Evolutionary conservation across 2,113 vertebrate species (phyloP), one percentile per base, ranked within the genome.

Genomic region (Petrocephalus microphthalmus): DNA sequence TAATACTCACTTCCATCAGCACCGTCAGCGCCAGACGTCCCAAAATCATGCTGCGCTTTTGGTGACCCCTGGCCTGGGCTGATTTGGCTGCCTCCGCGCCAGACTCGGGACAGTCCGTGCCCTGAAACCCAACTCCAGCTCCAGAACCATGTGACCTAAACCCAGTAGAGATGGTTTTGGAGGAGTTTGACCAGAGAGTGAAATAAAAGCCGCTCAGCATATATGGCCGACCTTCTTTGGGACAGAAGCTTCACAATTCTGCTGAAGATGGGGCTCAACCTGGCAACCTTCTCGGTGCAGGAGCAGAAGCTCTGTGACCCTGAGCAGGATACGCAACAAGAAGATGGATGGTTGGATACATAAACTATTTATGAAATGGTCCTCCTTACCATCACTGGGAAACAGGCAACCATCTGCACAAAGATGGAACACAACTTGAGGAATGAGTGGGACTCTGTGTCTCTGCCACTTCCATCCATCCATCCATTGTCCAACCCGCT

Each of bases 11-110:
- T 52, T 52, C 2, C 22, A 25, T 42, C 7, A 51, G 25, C 78
- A 71, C 33, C 0, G 6, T 33, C 11, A 52, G 11, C 13, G 49
- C 25, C 20, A 11, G 8, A 82, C 29, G 64, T 78, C 52, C 25
- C 20, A 7, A 47, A 82, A 15, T 19, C 4, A 0, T 1, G 10
- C 22, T 25, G 82, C 13, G 15, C 22, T 22, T 33, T 13, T 22
- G 11, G 37, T 1, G 19, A 33, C 67, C 90, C 57, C 20, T 56
- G 52, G 2, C 0, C 1, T 1, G 0, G 5, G 54, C 29, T 0
- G 0, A 22, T 82, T 87, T 45, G 91, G 91, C 60, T 87, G 89
- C 83, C 89, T 87, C 0, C 52, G 37, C 85, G 90, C 22, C 0
- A 2, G 6, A 85, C 5, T 17, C 3, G 29, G 71, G 54, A 42